These are phyloP conservation scores for Phthorimaea operculella DNA, from an alignment of 1,140 invertebrate genomes.

Conservation along the genomic window DNA sequence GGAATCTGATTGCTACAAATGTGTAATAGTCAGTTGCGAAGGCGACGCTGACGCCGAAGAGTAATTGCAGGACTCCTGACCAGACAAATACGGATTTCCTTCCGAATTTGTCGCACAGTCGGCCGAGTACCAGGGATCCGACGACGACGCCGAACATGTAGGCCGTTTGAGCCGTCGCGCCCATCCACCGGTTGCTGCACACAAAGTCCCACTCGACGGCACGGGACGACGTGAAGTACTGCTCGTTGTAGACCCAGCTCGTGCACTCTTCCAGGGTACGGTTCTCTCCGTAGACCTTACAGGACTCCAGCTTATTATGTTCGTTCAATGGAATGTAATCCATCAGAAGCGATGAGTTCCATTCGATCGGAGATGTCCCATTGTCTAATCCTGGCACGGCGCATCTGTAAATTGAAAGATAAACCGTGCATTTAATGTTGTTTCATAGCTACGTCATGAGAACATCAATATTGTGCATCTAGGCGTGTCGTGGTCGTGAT, in stretches of 20 bases:
- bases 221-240: slow-evolving; percentile 75
- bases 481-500: too few species aligned
- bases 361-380: slow-evolving; percentile 49
- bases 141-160: slow-evolving; percentile 91
- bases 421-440: background rate
- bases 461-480: too few species aligned
- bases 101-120: slow-evolving; percentile 85
- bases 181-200: slow-evolving; percentile 82
- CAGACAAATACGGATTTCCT: slow-evolving; percentile 82
- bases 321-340: slow-evolving; percentile 64
- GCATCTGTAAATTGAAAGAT: slow-evolving; percentile 48
- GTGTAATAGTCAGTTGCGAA: slow-evolving; percentile 77
- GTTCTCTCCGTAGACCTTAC: slow-evolving; percentile 63
- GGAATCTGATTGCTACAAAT: slow-evolving; percentile 76
- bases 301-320: slow-evolving; percentile 69
- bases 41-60: slow-evolving; percentile 76
- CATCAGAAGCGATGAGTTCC: slow-evolving; percentile 60
- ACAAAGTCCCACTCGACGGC: slow-evolving; percentile 88
- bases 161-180: slow-evolving; percentile 78
- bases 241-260: slow-evolving; percentile 76
- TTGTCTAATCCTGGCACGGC: slow-evolving; percentile 41
- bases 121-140: slow-evolving; percentile 83
- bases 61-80: slow-evolving; percentile 75
- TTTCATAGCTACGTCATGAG: too few species aligned
- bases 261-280: slow-evolving; percentile 66